Evolutionary conservation across 2,113 vertebrate genomes (phyloP), one percentile per base, ranked within the genome.

Genomic region (Ophiodon elongatus): DNA sequence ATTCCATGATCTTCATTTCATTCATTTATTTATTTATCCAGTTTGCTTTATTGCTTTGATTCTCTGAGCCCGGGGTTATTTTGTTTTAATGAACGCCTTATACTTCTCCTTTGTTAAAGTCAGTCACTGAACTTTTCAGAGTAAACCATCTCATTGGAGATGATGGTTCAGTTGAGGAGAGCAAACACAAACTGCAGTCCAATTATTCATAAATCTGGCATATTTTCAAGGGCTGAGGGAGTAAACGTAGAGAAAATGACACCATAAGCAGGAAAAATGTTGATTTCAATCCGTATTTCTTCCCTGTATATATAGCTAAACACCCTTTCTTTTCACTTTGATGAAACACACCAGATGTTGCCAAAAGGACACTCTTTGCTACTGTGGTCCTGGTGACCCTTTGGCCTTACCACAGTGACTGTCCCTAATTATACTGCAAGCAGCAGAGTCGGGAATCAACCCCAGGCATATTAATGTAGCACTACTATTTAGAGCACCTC

Each of bases 111-210:
- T 94, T 94, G 88, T 94, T 83, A 57, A 78, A 82, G 88, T 88
- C 70, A 57, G 89, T 82, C 87, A 81, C 89, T 84, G 76, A 92
- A 90, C 85, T 88, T 91, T 88, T 91, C 87, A 88, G 94, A 82
- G 86, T 95, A 95, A 95, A 95, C 95, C 89, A 84, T 89, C 83
- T 89, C 85, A 85, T 91, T 88, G 86, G 80, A 94, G 88, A 93
- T 96, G 95, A 95, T 96, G 95, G 95, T 96, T 94, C 88, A 95
- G 89, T 95, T 95, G 93, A 95, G 90, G 90, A 87, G 89, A 91
- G 90, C 88, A 91, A 95, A 94, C 93, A 93, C 93, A 94, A 78
- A 80, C 86, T 63, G 87, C 8, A 3, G 85, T 73, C 78, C 91
- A 91, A 93, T 93, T 89, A 89, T 91, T 88, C 88, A 88, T 88